A percentile compares a stretch with the other conserved stretches of the same genome.
Evolutionary conservation across 2,797 vertebrate genomes (phyloP).

Genomic region (Acrossocheilus fasciatus): DNA sequence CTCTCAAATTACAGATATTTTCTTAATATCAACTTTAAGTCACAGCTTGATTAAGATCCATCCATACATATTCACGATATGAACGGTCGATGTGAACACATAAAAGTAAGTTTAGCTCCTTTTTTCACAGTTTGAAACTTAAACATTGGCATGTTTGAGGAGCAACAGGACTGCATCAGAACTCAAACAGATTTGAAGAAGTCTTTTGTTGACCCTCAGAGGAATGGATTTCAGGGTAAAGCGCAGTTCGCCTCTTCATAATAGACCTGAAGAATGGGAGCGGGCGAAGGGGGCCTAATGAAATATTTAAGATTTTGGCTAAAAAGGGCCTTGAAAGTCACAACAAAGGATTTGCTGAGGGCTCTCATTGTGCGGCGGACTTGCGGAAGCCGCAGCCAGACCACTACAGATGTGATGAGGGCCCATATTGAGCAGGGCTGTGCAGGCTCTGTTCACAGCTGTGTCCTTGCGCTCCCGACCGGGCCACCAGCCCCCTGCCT

Average conservation of each 20-base stretch:
- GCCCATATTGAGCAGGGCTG: slow-evolving; percentile 88
- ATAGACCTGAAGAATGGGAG: slow-evolving; percentile 71
- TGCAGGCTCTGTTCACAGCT: slow-evolving; percentile 91
- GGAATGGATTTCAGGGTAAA: slow-evolving; percentile 64
- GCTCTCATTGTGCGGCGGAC: slow-evolving; percentile 77
- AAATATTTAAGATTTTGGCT: slow-evolving; percentile 89
- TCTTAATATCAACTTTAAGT: not conserved
- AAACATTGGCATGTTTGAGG: slow-evolving; percentile 70
- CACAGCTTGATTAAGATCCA: not conserved
- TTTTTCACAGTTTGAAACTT: slow-evolving; percentile 68
- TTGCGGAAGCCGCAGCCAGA: slow-evolving; percentile 82
- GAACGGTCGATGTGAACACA: slow-evolving; percentile 33
- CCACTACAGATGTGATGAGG: slow-evolving; percentile 85
- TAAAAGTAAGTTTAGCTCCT: slow-evolving; percentile 54
- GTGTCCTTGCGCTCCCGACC: slow-evolving; percentile 81
- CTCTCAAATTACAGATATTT: not conserved
- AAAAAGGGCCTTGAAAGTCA: slow-evolving; percentile 81
- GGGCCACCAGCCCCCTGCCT: slow-evolving; percentile 89
- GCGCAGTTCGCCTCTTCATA: slow-evolving; percentile 72
- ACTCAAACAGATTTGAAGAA: slow-evolving; percentile 73
- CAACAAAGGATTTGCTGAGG: slow-evolving; percentile 84
- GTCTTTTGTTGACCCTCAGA: slow-evolving; percentile 77
- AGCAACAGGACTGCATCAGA: slow-evolving; percentile 72
- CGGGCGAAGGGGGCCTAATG: slow-evolving; percentile 78
- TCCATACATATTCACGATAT: slow-evolving; percentile 22